A percentile compares a stretch with the other conserved stretches of the same genome.
Conservation (phyloP, 2,888 invertebrate genomes). For the Meteorus cinctellus region DNA sequence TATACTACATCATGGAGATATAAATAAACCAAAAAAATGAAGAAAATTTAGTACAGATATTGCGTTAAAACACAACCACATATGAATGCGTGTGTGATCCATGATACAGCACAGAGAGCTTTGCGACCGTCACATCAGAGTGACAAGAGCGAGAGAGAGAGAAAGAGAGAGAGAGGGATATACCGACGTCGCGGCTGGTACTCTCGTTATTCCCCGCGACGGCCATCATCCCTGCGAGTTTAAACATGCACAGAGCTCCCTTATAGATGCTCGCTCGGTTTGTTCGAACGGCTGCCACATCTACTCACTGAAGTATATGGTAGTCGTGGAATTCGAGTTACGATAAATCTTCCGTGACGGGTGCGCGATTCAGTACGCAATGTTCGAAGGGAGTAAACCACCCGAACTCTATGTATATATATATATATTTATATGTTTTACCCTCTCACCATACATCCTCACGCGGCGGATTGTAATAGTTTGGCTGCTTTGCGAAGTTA, state of each 20-base stretch:
- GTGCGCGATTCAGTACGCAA: slow-evolving; percentile 68
- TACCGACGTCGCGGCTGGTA: slow-evolving; percentile 54
- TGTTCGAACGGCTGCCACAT: slow-evolving; percentile 53
- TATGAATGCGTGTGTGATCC: slow-evolving; percentile 46
- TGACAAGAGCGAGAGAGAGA: slow-evolving; percentile 56
- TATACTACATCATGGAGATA: no score
- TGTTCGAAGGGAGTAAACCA: slow-evolving; percentile 54
- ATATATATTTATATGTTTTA: slow-evolving; percentile 3
- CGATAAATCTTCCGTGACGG: slow-evolving; percentile 73
- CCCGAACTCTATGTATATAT: slow-evolving; percentile 25
- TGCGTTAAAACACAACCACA: slow-evolving; percentile 38
- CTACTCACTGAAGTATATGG: slow-evolving; percentile 62
- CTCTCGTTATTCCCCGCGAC: slow-evolving; percentile 33
- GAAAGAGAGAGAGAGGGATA: slow-evolving; percentile 50
- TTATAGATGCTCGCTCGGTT: slow-evolving; percentile 39
- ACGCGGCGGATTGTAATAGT: slow-evolving; percentile 70
- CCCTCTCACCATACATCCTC: slow-evolving; percentile 41
- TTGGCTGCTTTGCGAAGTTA: slow-evolving; percentile 62
- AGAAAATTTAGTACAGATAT: neutral
- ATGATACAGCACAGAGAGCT: slow-evolving; percentile 61
- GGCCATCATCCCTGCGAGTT: slow-evolving; percentile 50
- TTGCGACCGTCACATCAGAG: slow-evolving; percentile 64
- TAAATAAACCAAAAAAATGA: neutral
- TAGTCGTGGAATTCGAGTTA: slow-evolving; percentile 73
- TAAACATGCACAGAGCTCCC: slow-evolving; percentile 36